Conservation (phyloP, 92 coral and sea anemone genomes). For the Nematostella vectensis region DNA sequence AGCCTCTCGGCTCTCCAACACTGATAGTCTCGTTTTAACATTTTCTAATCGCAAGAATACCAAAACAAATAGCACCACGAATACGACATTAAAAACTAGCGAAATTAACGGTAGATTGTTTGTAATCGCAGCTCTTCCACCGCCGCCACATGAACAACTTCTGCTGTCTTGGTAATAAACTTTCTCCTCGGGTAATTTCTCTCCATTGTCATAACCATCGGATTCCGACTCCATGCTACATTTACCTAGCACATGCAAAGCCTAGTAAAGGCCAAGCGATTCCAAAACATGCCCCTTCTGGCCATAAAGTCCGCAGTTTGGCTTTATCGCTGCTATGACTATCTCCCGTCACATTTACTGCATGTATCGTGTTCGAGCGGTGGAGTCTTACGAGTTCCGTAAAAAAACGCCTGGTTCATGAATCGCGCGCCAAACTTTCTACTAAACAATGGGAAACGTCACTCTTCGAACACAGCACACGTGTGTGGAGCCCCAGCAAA, state of each 20-base stretch:
- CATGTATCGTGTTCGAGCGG: conserved; percentile 28
- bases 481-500: conserved; percentile 59
- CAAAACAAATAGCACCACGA: conserved; percentile 73
- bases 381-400: too few species aligned
- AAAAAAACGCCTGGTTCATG: conserved; percentile 37
- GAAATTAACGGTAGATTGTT: conserved; percentile 44
- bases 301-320: conserved; percentile 12
- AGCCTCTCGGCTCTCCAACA: conserved; percentile 24
- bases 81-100: conserved; percentile 64
- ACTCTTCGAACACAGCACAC: conserved; percentile 58
- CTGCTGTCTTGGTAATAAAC: neutral
- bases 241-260: conserved; percentile 33
- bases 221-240: conserved; percentile 35
- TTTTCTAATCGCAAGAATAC: conserved; percentile 67
- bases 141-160: conserved; percentile 12
- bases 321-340: conserved; percentile 8
- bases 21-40: conserved; percentile 54
- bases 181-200: conserved; percentile 3
- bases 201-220: conserved; percentile 14
- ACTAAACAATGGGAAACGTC: conserved; percentile 83
- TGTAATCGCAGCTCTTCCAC: conserved; percentile 24
- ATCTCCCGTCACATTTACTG: conserved; percentile 20
- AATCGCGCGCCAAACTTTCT: conserved; percentile 89
- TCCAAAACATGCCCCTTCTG: conserved; percentile 10
- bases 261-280: conserved; percentile 25